Conservation (phyloP, 2,888 invertebrate genomes). For the Mechanitis messenoides region DNA sequence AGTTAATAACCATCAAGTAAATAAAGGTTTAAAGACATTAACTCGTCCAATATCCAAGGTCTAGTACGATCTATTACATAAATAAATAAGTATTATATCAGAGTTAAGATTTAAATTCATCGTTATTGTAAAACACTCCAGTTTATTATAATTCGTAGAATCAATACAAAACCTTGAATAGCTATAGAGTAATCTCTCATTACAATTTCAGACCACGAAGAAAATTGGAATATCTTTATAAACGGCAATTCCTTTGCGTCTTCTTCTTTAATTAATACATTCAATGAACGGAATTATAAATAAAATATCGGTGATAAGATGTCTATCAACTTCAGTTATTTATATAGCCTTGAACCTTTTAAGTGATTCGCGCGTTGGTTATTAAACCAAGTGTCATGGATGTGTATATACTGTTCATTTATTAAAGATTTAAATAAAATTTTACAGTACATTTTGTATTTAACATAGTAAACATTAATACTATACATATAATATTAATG, state of each 20-base stretch:
- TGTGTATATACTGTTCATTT: constrained; percentile 1
- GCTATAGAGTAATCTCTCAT: constrained; percentile 1
- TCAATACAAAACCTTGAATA: not conserved
- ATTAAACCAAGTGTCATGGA: constrained; percentile 10
- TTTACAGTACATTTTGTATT: no score
- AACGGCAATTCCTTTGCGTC: constrained; percentile 3
- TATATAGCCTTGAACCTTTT: constrained; percentile 15
- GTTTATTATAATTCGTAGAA: no score
- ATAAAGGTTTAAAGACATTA: no score
- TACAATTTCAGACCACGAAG: constrained; percentile 3
- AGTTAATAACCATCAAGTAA: no score
- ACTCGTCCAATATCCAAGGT: no score
- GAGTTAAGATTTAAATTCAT: no score
- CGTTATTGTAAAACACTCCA: no score
- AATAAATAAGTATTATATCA: no score
- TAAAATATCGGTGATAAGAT: not conserved
- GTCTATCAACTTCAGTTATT: not conserved
- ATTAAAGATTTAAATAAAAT: no score
- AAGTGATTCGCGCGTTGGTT: constrained; percentile 10
- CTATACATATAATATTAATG: no score
- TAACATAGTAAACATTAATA: no score
- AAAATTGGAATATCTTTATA: constrained; percentile 6
- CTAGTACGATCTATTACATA: no score
- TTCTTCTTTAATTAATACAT: constrained; percentile 2
- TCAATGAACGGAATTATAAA: not conserved